Base-by-base conservation (phyloP, 2,797 vertebrate genomes). In the Gorsachius magnificus region DNA sequence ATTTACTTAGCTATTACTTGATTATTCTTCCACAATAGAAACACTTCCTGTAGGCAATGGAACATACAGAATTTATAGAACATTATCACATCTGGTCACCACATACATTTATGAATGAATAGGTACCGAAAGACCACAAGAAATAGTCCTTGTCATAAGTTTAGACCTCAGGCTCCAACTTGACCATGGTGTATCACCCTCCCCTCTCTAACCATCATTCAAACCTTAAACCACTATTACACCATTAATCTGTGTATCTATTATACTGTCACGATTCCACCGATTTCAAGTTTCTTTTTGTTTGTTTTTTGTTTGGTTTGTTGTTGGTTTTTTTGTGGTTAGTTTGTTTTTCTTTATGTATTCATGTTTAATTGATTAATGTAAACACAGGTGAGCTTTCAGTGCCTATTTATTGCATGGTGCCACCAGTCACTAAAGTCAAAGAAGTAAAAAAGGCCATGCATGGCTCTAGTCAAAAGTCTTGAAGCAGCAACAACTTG, bases 221-320 rank as follows among this genome's bases (percentile, higher is more conserved):
- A 82, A 82, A 48, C 3, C 16, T 61, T 50, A n/a, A 75, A 36
- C 19, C 5, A 5, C 11, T 78, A 51, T 43, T 41, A 83, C 85
- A 71, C 3, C 6, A 16, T 66, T 70, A 41, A 43, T 38, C 10
- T 0, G 0, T 50, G 4, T 21, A n/a, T 35, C 29, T 77, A 4
- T 65, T 33, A 48, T 11, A 35, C 6, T 3, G 38, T 29, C 8
- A 19, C 12, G 13, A 56, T 31, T 84, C 4, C 29, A 51, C 18
- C 61, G 16, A 48, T 83, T 71, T 76, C 45, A 79, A 10, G 4
- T 6, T 28, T 45, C 2, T 50, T 54, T 48, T 29, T 36, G 8
- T 29, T 63, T 38, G 7, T 2, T 46, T 63, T 28, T 26, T n/a
- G 9, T 29, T 31, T 31, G 4, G 5, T 57, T 35, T n/a, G 9